Evolutionary conservation across 2,113 vertebrate genomes (phyloP), one percentile per base, ranked within the genome.

Genomic region (Thamnaconus septentrionalis): DNA sequence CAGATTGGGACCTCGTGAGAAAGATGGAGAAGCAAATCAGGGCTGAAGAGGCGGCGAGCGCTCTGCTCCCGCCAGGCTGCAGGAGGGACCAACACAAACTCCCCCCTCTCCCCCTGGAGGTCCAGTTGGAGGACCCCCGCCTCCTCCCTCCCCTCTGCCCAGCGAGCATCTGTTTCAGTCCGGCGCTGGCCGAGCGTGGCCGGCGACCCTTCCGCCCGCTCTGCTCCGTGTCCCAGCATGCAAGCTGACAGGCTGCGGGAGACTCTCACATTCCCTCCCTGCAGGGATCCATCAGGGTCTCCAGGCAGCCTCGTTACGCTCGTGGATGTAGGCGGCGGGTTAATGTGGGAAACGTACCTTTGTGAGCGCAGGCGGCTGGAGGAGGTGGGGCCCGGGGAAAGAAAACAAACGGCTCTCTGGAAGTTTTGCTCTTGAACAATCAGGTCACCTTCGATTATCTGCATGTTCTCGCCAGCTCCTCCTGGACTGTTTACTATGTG

Each of bases 171-270:
- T 31, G 18, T 31, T 31, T 31, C 18, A 31, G 18, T 31, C 18
- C 18, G 18, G 18, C 18, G 18, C 18, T 31, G 18, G 18, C 18
- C 18, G 18, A 31, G 18, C 18, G 18, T 31, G 18, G 18, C 18
- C 18, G 18, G 18, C 18, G 18, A 31, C 18, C 18, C 18, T 73
- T 6, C 61, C 51, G 45, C 41, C n/a, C 63, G 50, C 51, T 65
- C 41, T 59, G 60, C 59, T 75, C 51, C 46, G 18, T 51, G 52
- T 53, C 65, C 61, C 68, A 66, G 71, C 56, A 4, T 65, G 71
- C 6, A 31, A 57, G 41, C 52, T 12, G 61, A 68, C 61, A 59
- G 61, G 61, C 70, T 53, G 7, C 59, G 63, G 56, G 53, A 63
- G 63, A 57, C 48, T 73, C 48, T 31, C 18, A 31, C 18, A 31